These are phyloP conservation scores for Rhea pennata DNA, from an alignment of 2,113 vertebrate genomes.

Conservation along the genomic window DNA sequence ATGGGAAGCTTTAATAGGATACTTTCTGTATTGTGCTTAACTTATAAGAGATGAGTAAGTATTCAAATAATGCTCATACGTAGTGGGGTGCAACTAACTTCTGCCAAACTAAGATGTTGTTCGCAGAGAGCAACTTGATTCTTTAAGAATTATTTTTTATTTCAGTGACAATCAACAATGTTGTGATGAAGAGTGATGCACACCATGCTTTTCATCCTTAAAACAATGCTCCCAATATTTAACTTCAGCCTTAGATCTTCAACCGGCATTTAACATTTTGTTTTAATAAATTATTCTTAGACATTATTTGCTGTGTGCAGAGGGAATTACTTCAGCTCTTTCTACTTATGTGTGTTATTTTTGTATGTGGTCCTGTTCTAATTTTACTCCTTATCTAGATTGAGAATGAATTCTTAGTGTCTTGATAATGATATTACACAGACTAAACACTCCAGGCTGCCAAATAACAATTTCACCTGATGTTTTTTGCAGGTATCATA, in stretches of 20 bases:
- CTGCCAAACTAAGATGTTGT: not conserved
- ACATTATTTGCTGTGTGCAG: constrained; percentile 33
- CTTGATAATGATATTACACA: constrained; percentile 24
- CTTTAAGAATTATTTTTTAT: not conserved
- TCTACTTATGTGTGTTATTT: constrained; percentile 61
- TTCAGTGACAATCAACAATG: not conserved
- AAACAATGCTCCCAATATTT: not conserved
- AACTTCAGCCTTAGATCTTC: constrained; percentile 13
- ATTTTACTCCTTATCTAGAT: constrained; percentile 49
- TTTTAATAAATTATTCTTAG: constrained; percentile 60
- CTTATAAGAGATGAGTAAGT: not conserved
- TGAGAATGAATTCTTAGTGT: constrained; percentile 40
- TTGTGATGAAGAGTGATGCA: not conserved
- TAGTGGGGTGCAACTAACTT: not conserved
- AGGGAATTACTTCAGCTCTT: constrained; percentile 67
- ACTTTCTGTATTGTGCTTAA: not conserved
- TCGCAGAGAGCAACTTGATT: not conserved
- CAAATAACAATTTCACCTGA: constrained; percentile 39
- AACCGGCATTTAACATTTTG: constrained; percentile 27
- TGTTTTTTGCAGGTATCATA: constrained; percentile 22
- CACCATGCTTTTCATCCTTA: not conserved
- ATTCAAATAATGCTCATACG: rapidly evolving
- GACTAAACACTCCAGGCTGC: constrained; percentile 35
- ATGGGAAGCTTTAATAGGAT: not conserved
- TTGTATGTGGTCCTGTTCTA: constrained; percentile 54